Evolutionary conservation across 2,797 vertebrate genomes (phyloP).

Genomic region (Heliangelus exortis): DNA sequence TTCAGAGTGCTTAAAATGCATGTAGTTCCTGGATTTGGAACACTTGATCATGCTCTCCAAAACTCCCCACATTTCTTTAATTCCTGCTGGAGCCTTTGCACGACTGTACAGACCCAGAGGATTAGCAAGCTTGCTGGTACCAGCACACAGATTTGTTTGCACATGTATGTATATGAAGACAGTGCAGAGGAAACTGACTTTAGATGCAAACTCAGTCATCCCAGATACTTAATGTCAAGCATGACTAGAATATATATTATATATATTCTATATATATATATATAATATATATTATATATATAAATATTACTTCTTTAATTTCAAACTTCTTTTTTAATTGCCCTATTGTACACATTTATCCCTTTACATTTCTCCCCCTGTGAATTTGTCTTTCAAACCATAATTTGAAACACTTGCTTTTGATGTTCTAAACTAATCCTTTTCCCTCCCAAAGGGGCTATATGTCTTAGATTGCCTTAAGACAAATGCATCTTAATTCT

Average conservation of each 20-base stretch:
- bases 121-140: background rate
- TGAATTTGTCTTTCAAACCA: background rate
- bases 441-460: background rate
- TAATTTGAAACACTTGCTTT: background rate
- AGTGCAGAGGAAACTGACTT: background rate
- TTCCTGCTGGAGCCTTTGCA: background rate
- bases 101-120: background rate
- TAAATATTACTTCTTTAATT: background rate
- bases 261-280: too few species aligned
- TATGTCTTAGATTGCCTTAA: background rate
- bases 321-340: background rate
- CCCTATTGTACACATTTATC: background rate
- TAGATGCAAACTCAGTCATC: background rate
- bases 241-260: background rate
- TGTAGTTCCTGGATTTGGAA: background rate
- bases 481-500: background rate
- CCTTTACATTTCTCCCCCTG: background rate
- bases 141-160: background rate
- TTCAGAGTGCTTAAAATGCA: background rate
- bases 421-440: background rate
- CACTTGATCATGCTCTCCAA: background rate
- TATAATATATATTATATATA: too few species aligned
- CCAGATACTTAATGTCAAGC: background rate
- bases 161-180: background rate
- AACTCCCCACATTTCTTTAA: background rate